Evolutionary conservation across 2,888 invertebrate genomes (phyloP), one percentile per base, ranked within the genome.

Genomic region (Amitus sp.): DNA sequence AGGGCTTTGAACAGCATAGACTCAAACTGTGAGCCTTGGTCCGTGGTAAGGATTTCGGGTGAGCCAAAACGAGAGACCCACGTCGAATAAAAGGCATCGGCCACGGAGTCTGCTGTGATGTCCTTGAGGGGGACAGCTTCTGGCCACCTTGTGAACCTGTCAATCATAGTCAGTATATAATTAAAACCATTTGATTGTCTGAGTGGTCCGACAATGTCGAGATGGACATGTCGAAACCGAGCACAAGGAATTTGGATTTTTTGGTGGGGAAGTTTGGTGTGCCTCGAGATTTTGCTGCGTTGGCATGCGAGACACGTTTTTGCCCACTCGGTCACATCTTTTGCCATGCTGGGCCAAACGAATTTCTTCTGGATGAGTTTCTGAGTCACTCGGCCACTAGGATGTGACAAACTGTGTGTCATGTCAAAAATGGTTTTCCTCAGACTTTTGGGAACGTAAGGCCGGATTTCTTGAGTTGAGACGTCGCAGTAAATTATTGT

Each of bases 301-400:
- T 83, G 82, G 39, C 82, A 82, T 1, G 56, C 34, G 2, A 71
- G 34, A 49, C 80, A 81, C 1, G 61, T 40, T 2, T 65, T 66
- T 1, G 75, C 65, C 81, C 79, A 82, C 0, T 60, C 37, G 0
- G 71, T 47, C 47, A 73, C 75, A 46, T 83, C 79, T 5, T 57
- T 62, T 0, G 75, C 70, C 0, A 83, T 70, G 1, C 68, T 67
- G 0, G 79, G 80, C 82, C 82, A 82, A 0, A 82, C 75, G 39
- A 70, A 83, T 0, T 78, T 68, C 19, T 76, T 39, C 0, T 74
- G 45, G 0, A 83, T 67, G 1, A 82, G 28, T n/a, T 69, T 72
- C 1, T 49, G 47, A 0, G 74, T 74, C 0, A 68, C 65, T 2
- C 65, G 65, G 0, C 60, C 51, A 0, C 73, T 73, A 3, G 72